A percentile compares a stretch with the other conserved stretches of the same genome.
phyloP scores from a whole-genome alignment of 2,113 vertebrate species.

The Oceanodroma tethys region DNA sequence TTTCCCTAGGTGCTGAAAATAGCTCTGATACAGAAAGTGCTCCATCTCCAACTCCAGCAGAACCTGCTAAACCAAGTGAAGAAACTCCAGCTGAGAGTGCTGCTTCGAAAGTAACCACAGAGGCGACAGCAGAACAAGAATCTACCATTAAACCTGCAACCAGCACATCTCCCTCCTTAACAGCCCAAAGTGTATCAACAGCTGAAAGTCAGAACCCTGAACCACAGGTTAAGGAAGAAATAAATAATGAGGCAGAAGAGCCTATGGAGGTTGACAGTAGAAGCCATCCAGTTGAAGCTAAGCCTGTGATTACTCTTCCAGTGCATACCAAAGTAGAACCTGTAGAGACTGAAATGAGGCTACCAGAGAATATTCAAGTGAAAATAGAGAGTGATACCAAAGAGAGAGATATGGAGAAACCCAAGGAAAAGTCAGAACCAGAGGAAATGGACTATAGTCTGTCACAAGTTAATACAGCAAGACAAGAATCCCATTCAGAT shows the following conservation, averaged over 20 bases:
- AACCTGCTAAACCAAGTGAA: slow-evolving; percentile 83
- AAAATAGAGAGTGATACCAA: slow-evolving; percentile 88
- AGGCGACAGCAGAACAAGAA: slow-evolving; percentile 65
- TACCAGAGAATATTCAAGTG: slow-evolving; percentile 80
- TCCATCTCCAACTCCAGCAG: slow-evolving; percentile 90
- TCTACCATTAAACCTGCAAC: slow-evolving; percentile 60
- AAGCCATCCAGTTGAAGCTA: slow-evolving; percentile 61
- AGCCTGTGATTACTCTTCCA: slow-evolving; percentile 70
- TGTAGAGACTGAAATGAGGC: slow-evolving; percentile 80
- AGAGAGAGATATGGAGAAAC: slow-evolving; percentile 78
- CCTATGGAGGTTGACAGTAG: slow-evolving; percentile 79
- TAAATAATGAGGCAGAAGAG: slow-evolving; percentile 78
- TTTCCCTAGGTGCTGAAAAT: slow-evolving; percentile 88
- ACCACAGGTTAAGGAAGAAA: slow-evolving; percentile 82
- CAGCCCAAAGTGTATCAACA: slow-evolving; percentile 64
- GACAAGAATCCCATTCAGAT: slow-evolving; percentile 83
- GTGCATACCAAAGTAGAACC: slow-evolving; percentile 85
- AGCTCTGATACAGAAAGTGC: slow-evolving; percentile 99
- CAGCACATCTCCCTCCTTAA: slow-evolving; percentile 56
- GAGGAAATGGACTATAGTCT: slow-evolving; percentile 65
- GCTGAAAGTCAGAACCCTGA: slow-evolving; percentile 76
- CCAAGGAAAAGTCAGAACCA: slow-evolving; percentile 77
- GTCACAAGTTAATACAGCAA: slow-evolving; percentile 34
- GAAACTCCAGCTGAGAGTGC: slow-evolving; percentile 70
- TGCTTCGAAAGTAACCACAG: slow-evolving; percentile 62